Percentiles rank a stretch among this genome's conserved stretches.
Evolutionary conservation across 2,113 vertebrate species (phyloP).

Genomic region (Crotalus horridus): DNA sequence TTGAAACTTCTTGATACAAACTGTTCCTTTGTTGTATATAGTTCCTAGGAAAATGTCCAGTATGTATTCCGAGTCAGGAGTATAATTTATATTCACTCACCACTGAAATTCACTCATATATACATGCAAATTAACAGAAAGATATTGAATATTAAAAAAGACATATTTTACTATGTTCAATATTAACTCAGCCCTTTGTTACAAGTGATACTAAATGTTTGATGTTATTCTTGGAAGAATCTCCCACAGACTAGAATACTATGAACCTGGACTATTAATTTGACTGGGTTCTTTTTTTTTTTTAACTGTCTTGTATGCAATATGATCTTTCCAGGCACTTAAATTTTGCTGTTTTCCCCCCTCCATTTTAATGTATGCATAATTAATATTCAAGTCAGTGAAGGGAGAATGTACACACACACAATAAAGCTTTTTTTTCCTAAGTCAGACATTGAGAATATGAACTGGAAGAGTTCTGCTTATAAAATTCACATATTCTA

Average conservation of each 20-base stretch:
- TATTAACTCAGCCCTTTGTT: constrained; percentile 24
- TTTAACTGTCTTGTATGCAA: not conserved
- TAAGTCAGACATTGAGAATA: not conserved
- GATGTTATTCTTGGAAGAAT: constrained; percentile 24
- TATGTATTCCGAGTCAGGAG: not conserved
- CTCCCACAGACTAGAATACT: constrained; percentile 1
- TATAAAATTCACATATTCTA: not conserved
- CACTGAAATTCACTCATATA: not conserved
- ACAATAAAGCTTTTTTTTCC: not conserved
- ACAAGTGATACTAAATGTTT: not conserved
- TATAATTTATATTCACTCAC: not conserved
- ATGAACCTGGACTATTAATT: constrained; percentile 25
- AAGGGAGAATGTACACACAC: not conserved
- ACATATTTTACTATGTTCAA: not conserved
- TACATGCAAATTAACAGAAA: constrained; percentile 25
- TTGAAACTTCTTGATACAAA: not conserved
- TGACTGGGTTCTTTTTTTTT: constrained; percentile 18
- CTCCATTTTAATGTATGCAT: not conserved
- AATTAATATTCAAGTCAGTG: constrained; percentile 17
- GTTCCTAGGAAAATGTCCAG: constrained; percentile 11
- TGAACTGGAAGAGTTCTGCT: not conserved
- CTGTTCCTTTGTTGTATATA: not conserved
- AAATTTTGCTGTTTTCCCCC: not conserved
- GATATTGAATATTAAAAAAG: constrained; percentile 21
- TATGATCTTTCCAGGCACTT: constrained; percentile 5